Evolutionary conservation across 2,113 vertebrate species (phyloP).

Genomic region (Aviceda subcristata): DNA sequence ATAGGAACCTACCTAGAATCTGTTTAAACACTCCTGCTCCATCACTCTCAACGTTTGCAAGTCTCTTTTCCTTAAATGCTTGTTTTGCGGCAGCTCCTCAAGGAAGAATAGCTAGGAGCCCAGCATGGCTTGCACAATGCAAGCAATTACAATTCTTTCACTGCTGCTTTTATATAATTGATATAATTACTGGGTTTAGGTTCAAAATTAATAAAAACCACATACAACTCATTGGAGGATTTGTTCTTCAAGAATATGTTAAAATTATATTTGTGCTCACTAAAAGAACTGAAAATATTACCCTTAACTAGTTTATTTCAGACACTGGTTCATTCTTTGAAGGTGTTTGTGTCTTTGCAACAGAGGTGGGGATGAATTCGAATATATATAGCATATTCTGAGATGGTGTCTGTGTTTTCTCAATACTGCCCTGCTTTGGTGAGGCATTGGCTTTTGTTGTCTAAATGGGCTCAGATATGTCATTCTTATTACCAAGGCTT

Average conservation of each 20-base stretch:
- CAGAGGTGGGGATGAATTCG: background rate
- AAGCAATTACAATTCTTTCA: background rate
- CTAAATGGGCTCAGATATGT: conserved; percentile 18
- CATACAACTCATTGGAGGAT: background rate
- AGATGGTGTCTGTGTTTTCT: background rate
- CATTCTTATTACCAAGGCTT: conserved; percentile 44
- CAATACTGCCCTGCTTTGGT: background rate
- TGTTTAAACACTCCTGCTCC: background rate
- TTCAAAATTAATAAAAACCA: background rate
- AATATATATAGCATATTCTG: background rate
- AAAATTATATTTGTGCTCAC: background rate
- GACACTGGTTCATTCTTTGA: background rate
- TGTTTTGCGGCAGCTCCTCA: background rate
- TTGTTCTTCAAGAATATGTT: background rate
- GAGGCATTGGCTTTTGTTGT: conserved; percentile 19
- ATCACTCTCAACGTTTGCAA: background rate
- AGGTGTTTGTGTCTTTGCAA: background rate
- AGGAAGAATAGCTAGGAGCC: background rate
- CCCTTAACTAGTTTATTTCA: background rate
- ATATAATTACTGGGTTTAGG: background rate
- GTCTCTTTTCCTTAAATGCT: background rate
- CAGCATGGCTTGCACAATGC: background rate
- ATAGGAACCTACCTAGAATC: background rate
- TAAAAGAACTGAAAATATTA: background rate
- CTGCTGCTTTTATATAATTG: background rate